Evolutionary conservation across 2,888 invertebrate genomes (phyloP), one percentile per base, ranked within the genome.

Genomic region (Pachymerium ferrugineum): DNA sequence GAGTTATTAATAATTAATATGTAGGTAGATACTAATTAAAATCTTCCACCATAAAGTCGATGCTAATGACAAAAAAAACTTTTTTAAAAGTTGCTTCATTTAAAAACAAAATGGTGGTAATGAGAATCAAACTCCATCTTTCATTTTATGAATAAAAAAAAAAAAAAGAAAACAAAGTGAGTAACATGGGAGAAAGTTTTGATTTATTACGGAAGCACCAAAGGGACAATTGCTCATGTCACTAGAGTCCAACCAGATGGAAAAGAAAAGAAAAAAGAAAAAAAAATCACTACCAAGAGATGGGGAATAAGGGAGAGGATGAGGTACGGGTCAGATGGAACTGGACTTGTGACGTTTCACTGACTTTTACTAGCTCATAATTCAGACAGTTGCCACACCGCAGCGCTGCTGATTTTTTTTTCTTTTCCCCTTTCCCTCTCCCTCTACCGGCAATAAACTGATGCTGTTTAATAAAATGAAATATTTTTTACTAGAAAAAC

Each of bases 171-270:
- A 47, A 47, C 47, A 47, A 19, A 42, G 16, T 42, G 42, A 42
- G 42, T 42, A 8, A n/a, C 14, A 19, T 19, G 10, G 19, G 19
- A 47, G 47, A 22, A 47, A 47, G 47, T 47, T 47, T 47, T 47
- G 47, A 47, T 47, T 47, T 47, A 47, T 47, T 47, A 47, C 16
- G 16, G 16, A 47, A 47, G 47, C 47, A 47, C 47, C 47, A 47
- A 47, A 47, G 47, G 47, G 47, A 47, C 47, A 47, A 47, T 47
- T 47, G 47, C 47, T 47, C 22, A 47, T 47, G 47, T 47, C 47
- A 47, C 47, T n/a, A 19, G 47, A 47, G 47, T 47, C 47, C 47
- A 47, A 47, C 47, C 47, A 47, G 47, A 47, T 47, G 47, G 47
- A 22, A 47, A 47, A 47, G 16, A 47, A 47, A 47, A 47, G 47